Conservation (phyloP, 2,797 vertebrate species). For the Tangara arthus region DNA sequence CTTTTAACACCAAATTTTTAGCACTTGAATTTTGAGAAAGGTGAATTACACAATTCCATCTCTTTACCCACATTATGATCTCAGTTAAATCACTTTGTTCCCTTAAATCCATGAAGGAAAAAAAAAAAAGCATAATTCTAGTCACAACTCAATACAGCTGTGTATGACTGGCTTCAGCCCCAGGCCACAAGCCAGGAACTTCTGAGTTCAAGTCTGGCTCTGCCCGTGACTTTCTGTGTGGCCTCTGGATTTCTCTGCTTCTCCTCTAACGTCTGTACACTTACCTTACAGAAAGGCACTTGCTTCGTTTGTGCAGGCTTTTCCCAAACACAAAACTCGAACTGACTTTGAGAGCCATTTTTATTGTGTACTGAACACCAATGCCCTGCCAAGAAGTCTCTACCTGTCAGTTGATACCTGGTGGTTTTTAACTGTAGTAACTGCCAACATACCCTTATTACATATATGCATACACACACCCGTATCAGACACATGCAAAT, state of each 20-base stretch:
- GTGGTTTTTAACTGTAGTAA: not conserved
- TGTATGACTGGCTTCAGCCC: not conserved
- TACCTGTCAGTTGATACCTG: not conserved
- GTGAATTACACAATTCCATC: not conserved
- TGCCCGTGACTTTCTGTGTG: slow-evolving; percentile 13
- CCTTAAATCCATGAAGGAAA: not conserved
- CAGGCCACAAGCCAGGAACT: slow-evolving; percentile 49
- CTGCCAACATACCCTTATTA: not conserved
- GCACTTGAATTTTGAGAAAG: not conserved
- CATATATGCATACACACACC: not conserved
- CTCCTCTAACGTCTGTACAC: not conserved
- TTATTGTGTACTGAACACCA: not conserved
- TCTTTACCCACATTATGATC: not conserved
- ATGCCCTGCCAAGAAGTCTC: not conserved
- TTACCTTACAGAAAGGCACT: not conserved
- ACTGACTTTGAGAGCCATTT: not conserved
- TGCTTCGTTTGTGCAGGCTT: not conserved
- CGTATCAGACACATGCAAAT: not conserved
- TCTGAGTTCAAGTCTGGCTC: slow-evolving; percentile 41
- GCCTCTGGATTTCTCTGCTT: not conserved
- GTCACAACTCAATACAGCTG: slow-evolving; percentile 27
- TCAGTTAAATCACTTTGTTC: not conserved
- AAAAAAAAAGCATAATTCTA: not conserved
- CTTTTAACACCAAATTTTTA: not conserved
- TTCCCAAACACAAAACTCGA: not conserved